phyloP scores from a whole-genome alignment of 2,113 vertebrate genomes.

The Hemicordylus capensis region DNA sequence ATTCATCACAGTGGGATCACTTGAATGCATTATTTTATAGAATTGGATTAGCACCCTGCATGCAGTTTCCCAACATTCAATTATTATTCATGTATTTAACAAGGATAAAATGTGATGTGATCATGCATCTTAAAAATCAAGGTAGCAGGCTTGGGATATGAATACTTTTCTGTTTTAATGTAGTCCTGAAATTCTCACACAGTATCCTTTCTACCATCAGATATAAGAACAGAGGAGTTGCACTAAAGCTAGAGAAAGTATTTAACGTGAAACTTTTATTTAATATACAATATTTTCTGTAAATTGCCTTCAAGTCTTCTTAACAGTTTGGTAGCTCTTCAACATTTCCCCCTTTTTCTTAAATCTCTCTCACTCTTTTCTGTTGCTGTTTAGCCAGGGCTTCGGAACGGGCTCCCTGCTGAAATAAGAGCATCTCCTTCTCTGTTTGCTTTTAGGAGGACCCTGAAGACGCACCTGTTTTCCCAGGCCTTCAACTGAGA shows the following conservation, averaged over 20 bases:
- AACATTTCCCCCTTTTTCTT: not conserved
- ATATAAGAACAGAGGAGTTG: not conserved
- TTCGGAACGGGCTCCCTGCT: too few species aligned
- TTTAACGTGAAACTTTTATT: constrained; percentile 22
- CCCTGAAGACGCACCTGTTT: too few species aligned
- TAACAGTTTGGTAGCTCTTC: not conserved
- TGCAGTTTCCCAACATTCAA: not conserved
- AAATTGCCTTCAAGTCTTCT: constrained; percentile 23
- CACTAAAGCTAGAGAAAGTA: constrained; percentile 1
- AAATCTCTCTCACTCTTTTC: constrained; percentile 1
- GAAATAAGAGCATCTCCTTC: too few species aligned
- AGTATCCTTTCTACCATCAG: constrained; percentile 16
- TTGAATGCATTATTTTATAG: not conserved
- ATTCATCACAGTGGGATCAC: not conserved
- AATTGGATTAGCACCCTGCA: not conserved
- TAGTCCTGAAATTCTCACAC: not conserved
- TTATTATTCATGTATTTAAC: not conserved
- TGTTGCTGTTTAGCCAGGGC: constrained; percentile 9
- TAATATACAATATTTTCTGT: constrained; percentile 26
- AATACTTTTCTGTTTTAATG: not conserved
- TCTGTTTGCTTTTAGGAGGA: too few species aligned
- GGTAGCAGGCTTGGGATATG: not conserved
- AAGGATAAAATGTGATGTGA: not conserved
- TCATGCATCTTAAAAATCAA: not conserved
- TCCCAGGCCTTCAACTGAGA: too few species aligned